phyloP scores from a whole-genome alignment of 2,113 vertebrate species.

The Cervus canadensis region DNA sequence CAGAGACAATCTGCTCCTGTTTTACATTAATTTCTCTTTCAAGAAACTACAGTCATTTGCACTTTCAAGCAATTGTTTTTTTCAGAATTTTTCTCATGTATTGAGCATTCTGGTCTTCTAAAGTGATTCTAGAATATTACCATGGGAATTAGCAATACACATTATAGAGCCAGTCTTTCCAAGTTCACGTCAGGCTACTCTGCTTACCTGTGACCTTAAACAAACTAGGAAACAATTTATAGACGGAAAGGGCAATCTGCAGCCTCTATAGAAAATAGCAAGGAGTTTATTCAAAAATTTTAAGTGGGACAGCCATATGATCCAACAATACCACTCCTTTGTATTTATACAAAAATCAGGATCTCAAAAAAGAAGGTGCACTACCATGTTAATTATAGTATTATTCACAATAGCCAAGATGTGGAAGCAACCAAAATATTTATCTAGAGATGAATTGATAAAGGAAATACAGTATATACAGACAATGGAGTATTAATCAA shows the following conservation, averaged over 20 bases:
- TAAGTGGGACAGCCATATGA: neutral
- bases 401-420: neutral
- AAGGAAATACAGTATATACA: neutral
- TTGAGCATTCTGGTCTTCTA: neutral
- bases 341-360: neutral
- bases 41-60: neutral
- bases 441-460: neutral
- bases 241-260: neutral
- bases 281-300: neutral
- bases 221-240: neutral
- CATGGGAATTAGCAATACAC: neutral
- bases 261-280: neutral
- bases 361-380: neutral
- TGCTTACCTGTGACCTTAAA: neutral
- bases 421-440: neutral
- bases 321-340: neutral
- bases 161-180: neutral
- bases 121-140: neutral
- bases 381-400: neutral
- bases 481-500: neutral
- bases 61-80: neutral
- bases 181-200: neutral
- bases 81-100: neutral
- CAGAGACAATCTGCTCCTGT: neutral
- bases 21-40: neutral